Base-by-base conservation (phyloP, 2,888 invertebrate genomes). In the Argyresthia goedartella region DNA sequence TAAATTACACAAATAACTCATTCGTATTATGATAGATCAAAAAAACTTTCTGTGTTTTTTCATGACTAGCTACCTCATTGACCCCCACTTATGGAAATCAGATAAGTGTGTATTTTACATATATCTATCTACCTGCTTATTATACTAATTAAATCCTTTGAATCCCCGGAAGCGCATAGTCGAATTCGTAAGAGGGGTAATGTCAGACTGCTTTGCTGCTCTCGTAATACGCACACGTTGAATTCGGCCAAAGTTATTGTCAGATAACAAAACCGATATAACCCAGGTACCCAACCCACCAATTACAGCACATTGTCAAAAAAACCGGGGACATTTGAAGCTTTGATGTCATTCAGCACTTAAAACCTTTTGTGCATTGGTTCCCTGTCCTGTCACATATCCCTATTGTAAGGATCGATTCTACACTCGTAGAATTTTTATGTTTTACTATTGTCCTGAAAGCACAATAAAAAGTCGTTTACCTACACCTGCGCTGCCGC, bases 281-380 rank as follows among this genome's bases (percentile, higher is more conserved):
- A 68, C 77, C 85, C 86, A 86, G 86, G 86, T 86, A 86, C 78
- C 85, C 81, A 79, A 80, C 86, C 86, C 84, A 86, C 85, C 86
- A 86, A 86, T 86, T 86, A 86, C 77, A 42, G 60, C 46, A 72
- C 64, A 80, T 80, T 80, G 78, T 78, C 71, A 78, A 77, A 78
- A 84, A 76, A 74, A 78, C 71, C 69, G 71, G 84, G 74, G 85
- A 86, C 85, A 84, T 80, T 81, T 78, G 73, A 78, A 76, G 78
- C 76, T 49, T 50, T 49, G 51, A 74, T 82, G 82, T 84, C 84
- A 82, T 80, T 82, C 76, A 73, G 66, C 64, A 68, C 76, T 75
- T 72, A 69, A 73, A 75, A 80, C 76, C 76, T 73, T 74, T 86
- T 82, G 76, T 85, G 63, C 60, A 59, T 62, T 66, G 63, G 79